Evolutionary conservation across 2,888 invertebrate genomes (phyloP).

Genomic region (Mellilla xanthometata): DNA sequence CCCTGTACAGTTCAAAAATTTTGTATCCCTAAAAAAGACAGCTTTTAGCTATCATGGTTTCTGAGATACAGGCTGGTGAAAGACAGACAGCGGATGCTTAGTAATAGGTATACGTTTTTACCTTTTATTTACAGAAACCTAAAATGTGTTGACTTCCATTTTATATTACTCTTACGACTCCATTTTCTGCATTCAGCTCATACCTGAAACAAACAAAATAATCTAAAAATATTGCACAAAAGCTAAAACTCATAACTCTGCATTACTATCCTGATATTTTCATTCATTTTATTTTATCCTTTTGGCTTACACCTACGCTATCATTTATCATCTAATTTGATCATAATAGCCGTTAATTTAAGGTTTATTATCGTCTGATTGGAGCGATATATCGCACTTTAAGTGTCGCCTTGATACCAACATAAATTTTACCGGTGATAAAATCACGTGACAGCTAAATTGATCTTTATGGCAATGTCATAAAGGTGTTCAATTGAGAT

Average conservation of each 20-base stretch:
- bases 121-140: too few relatives aligned
- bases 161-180: too few relatives aligned
- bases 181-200: too few relatives aligned
- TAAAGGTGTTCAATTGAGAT: conserved; percentile 23
- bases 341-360: conserved; percentile 49
- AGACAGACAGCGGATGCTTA: too few relatives aligned
- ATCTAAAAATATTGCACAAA: too few relatives aligned
- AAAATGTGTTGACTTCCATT: too few relatives aligned
- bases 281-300: conserved; percentile 48
- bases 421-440: conserved; percentile 27
- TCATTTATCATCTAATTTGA: conserved; percentile 30
- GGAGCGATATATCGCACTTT: conserved; percentile 51
- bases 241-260: conserved; percentile 5
- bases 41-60: too few relatives aligned
- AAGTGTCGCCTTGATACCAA: conserved; percentile 38
- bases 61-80: too few relatives aligned
- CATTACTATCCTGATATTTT: conserved; percentile 64
- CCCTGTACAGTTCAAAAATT: too few relatives aligned
- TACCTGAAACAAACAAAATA: too few relatives aligned
- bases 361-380: conserved; percentile 64
- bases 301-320: conserved; percentile 44
- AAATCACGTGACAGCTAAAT: conserved; percentile 13
- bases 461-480: conserved; percentile 27
- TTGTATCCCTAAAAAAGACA: too few relatives aligned
- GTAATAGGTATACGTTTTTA: too few relatives aligned